A percentile compares a stretch with the other conserved stretches of the same genome.
Conservation (phyloP, 2,888 invertebrate genomes). For the Endotricha flammealis region DNA sequence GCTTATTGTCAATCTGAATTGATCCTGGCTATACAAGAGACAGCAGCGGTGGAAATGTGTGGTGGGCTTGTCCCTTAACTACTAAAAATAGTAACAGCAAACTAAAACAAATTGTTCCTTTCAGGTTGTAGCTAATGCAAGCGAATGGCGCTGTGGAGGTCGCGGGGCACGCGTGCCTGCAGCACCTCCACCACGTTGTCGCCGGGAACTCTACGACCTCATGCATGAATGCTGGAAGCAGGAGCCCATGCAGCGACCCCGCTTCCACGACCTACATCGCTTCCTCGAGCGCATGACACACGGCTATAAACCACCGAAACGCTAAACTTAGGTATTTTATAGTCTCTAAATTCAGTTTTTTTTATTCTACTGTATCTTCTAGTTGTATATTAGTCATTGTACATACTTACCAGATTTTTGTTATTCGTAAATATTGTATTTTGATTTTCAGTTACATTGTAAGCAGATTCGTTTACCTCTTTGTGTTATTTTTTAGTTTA, state of each 20-base stretch:
- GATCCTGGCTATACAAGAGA: no score
- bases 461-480: no score
- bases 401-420: no score
- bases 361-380: no score
- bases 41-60: no score
- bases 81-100: background rate
- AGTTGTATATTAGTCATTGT: no score
- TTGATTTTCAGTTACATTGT: no score
- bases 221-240: slow-evolving; percentile 96
- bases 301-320: slow-evolving; percentile 77
- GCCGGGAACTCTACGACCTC: slow-evolving; percentile 92
- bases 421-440: no score
- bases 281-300: slow-evolving; percentile 89
- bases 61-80: no score
- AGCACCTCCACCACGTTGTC: slow-evolving; percentile 85
- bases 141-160: slow-evolving; percentile 79
- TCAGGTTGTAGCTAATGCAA: slow-evolving; percentile 82
- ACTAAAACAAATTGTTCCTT: background rate
- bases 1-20: no score
- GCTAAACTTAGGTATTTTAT: slow-evolving; percentile 31
- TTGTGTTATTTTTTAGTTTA: no score
- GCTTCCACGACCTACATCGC: slow-evolving; percentile 92
- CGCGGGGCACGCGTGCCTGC: slow-evolving; percentile 64
- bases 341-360: no score
- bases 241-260: slow-evolving; percentile 87